phyloP scores from a whole-genome alignment of 2,797 vertebrate genomes.

The Coccyzus lansbergi region DNA sequence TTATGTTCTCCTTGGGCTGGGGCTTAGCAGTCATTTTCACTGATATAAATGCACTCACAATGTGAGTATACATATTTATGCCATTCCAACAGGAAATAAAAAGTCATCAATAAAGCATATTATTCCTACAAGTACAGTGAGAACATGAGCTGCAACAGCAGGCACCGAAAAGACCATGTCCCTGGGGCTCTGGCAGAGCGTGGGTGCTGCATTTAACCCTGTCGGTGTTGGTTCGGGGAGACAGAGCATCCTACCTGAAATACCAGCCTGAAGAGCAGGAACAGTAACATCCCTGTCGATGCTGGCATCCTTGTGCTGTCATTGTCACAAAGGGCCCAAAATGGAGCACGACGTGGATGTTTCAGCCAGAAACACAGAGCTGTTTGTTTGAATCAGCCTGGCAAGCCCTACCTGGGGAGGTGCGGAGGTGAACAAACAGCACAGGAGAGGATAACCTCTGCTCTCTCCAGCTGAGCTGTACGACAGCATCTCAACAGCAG shows the following conservation, averaged over 20 bases:
- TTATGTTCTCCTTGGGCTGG: background rate
- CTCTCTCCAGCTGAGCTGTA: background rate
- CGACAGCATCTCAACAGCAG: background rate
- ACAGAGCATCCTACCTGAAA: background rate
- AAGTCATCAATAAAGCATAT: constrained; percentile 12
- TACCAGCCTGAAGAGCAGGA: background rate
- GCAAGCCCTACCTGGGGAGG: background rate
- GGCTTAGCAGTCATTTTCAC: background rate
- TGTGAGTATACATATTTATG: constrained; percentile 6
- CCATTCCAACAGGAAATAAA: background rate
- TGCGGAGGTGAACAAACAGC: background rate
- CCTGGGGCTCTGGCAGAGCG: background rate
- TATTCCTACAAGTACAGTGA: background rate
- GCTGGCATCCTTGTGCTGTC: background rate
- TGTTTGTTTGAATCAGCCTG: background rate
- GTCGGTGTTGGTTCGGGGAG: background rate
- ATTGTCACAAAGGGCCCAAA: background rate
- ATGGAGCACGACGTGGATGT: background rate
- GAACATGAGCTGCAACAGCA: background rate
- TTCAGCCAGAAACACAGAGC: background rate
- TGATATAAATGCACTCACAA: background rate
- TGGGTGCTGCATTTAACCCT: background rate
- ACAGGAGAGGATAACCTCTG: background rate
- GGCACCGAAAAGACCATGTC: background rate
- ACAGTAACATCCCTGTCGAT: background rate